Conservation (phyloP, 2,797 vertebrate genomes). For the Enteromius unitaeniatus region DNA sequence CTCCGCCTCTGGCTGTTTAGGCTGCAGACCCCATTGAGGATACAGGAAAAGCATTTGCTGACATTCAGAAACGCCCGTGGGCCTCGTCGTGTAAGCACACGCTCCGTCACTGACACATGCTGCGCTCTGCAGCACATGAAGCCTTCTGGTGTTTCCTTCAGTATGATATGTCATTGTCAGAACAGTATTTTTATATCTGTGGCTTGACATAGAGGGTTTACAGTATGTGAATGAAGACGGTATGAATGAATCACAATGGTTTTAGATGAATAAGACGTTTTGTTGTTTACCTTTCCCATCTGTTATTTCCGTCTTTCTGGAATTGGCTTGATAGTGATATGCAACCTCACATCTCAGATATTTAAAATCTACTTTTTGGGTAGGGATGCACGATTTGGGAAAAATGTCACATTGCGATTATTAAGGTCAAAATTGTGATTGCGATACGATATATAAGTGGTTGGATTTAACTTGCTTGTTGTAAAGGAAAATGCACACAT, state of each 20-base stretch:
- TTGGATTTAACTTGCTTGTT: too few species aligned
- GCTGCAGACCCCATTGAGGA: slow-evolving; percentile 13
- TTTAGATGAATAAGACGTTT: neutral
- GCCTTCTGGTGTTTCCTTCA: slow-evolving; percentile 30
- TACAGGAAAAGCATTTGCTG: slow-evolving; percentile 54
- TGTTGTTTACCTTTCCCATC: neutral
- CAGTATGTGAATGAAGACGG: neutral
- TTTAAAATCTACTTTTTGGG: neutral
- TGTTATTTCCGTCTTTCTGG: slow-evolving; percentile 16
- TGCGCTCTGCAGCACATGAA: neutral
- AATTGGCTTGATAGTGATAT: neutral
- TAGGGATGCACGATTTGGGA: too few species aligned
- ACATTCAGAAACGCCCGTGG: slow-evolving; percentile 48
- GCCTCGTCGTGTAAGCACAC: slow-evolving; percentile 36
- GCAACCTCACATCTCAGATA: neutral
- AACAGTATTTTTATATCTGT: slow-evolving; percentile 13
- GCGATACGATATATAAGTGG: too few species aligned
- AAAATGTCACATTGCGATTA: too few species aligned
- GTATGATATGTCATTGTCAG: slow-evolving; percentile 1
- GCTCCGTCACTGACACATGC: slow-evolving; percentile 35
- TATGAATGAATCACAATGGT: neutral
- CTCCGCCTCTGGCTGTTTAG: slow-evolving; percentile 22
- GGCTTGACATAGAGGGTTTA: neutral
- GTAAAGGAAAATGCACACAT: too few species aligned
- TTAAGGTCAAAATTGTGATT: too few species aligned